Conservation (phyloP, 2,888 invertebrate species). For the Trilocha varians region DNA sequence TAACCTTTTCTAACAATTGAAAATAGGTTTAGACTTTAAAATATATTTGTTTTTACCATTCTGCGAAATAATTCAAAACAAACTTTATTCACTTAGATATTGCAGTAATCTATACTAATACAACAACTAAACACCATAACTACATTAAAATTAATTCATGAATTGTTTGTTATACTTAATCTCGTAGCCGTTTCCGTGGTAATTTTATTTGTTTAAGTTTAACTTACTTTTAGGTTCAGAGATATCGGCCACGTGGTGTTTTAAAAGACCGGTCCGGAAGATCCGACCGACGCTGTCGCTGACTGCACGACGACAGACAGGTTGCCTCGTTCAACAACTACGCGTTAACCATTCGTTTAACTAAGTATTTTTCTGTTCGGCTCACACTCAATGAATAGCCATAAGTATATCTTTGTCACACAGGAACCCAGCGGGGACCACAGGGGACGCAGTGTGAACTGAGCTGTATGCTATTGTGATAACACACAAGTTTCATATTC, state of each 20-base stretch:
- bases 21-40: no score
- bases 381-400: not conserved
- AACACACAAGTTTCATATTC: not conserved
- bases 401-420: not conserved
- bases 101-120: no score
- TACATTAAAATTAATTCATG: no score
- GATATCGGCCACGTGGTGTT: slow-evolving; percentile 60
- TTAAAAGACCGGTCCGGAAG: slow-evolving; percentile 23
- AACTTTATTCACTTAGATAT: no score
- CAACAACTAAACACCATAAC: no score
- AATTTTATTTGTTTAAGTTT: slow-evolving; percentile 16
- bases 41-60: no score
- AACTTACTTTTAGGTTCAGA: slow-evolving; percentile 49
- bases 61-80: no score
- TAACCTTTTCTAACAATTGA: no score
- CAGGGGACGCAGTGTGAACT: slow-evolving; percentile 12
- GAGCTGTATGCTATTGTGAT: not conserved
- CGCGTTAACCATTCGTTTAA: slow-evolving; percentile 28
- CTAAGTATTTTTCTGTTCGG: not conserved
- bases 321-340: slow-evolving; percentile 7
- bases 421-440: not conserved
- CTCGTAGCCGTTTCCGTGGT: not conserved
- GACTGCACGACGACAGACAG: slow-evolving; percentile 56
- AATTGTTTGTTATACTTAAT: not conserved
- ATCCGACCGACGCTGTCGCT: slow-evolving; percentile 52